Evolutionary conservation across 2,888 invertebrate species (phyloP).

Genomic region (Agriopis leucophaearia): DNA sequence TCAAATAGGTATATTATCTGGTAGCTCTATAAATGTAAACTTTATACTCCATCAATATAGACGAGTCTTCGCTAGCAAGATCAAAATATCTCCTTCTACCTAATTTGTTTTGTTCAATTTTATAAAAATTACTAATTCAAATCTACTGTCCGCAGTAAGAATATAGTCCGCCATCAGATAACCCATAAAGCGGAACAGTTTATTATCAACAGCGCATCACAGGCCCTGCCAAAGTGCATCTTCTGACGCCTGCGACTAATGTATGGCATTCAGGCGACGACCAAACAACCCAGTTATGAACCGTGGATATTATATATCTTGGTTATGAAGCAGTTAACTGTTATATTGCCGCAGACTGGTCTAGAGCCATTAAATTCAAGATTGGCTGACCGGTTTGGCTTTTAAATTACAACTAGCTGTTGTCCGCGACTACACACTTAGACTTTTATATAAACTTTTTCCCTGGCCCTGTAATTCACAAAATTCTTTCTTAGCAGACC

Average conservation of each 20-base stretch:
- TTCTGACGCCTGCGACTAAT: neutral
- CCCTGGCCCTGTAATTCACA: too few species aligned
- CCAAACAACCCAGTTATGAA: conserved; percentile 5
- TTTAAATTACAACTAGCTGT: neutral
- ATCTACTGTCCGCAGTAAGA: neutral
- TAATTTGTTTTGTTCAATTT: too few species aligned
- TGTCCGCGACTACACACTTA: too few species aligned
- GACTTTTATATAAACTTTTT: too few species aligned
- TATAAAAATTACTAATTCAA: neutral
- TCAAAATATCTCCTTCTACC: too few species aligned
- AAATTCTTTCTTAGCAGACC: too few species aligned
- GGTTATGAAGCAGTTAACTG: conserved; percentile 12
- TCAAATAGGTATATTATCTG: too few species aligned
- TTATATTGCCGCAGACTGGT: conserved; percentile 6
- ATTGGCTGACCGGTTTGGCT: neutral
- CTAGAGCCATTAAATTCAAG: neutral
- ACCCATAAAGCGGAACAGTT: neutral
- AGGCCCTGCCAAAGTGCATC: conserved; percentile 1
- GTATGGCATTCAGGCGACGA: conserved; percentile 4
- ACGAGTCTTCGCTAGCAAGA: too few species aligned
- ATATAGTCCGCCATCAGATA: neutral
- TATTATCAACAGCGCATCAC: conserved; percentile 2
- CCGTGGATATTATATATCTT: conserved; percentile 1
- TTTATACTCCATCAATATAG: too few species aligned
- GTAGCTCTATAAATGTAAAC: too few species aligned